Evolutionary conservation across 2,888 invertebrate species (phyloP).

Genomic region (Chloroclysta siterata): DNA sequence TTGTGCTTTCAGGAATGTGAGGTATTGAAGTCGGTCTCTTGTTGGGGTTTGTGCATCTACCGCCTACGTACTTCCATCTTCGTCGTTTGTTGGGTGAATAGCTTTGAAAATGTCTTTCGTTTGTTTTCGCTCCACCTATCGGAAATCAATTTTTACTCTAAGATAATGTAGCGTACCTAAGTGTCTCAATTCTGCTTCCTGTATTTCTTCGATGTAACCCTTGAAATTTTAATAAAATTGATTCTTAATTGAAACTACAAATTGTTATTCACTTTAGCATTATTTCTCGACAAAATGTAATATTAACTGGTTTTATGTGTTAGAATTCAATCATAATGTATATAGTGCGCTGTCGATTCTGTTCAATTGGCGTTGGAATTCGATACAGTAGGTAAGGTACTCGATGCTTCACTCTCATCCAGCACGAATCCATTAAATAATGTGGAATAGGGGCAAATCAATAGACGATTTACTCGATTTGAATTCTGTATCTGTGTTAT

Average conservation of each 20-base stretch:
- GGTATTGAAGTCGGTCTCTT: slow-evolving; percentile 68
- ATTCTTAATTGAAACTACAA: slow-evolving; percentile 47
- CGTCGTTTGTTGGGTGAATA: slow-evolving; percentile 44
- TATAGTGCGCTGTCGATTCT: slow-evolving; percentile 31
- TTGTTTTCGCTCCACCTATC: slow-evolving; percentile 59
- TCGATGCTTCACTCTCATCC: slow-evolving; percentile 3
- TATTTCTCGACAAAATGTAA: slow-evolving; percentile 8
- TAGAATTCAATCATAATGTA: slow-evolving; percentile 14
- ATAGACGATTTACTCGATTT: not conserved
- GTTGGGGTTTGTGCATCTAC: slow-evolving; percentile 66
- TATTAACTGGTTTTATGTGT: slow-evolving; percentile 16
- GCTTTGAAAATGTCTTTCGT: slow-evolving; percentile 46
- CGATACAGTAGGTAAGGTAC: slow-evolving; percentile 2
- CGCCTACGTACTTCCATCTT: slow-evolving; percentile 58
- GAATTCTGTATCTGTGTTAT: no score
- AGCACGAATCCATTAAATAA: slow-evolving; percentile 7
- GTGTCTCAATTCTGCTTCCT: slow-evolving; percentile 64
- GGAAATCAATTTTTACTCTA: slow-evolving; percentile 59
- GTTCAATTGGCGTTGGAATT: slow-evolving; percentile 20
- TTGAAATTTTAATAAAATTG: slow-evolving; percentile 62
- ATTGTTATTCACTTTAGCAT: slow-evolving; percentile 34
- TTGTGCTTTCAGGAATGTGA: slow-evolving; percentile 72
- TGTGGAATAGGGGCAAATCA: slow-evolving; percentile 9
- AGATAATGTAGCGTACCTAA: slow-evolving; percentile 66
- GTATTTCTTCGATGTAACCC: slow-evolving; percentile 43